Conservation (phyloP, 2,797 vertebrate genomes). For the Hemibagrus guttatus region DNA sequence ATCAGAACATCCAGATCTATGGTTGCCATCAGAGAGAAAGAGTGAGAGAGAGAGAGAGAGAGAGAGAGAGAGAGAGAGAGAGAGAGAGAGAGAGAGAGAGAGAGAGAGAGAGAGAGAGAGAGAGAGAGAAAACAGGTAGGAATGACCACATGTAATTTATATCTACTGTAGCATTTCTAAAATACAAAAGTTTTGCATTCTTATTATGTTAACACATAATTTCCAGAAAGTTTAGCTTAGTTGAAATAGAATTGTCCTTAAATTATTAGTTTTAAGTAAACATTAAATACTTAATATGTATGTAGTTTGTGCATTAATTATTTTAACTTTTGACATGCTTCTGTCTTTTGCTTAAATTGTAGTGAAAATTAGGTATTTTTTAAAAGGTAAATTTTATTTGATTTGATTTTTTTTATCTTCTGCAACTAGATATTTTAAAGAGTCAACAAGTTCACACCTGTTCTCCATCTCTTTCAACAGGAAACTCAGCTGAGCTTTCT, state of each 20-base stretch:
- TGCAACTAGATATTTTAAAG: not conserved
- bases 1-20: not conserved
- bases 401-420: not conserved
- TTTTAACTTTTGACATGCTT: not conserved
- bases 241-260: too few species aligned
- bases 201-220: not conserved
- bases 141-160: not conserved
- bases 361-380: not conserved
- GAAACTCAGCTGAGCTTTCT: conserved; percentile 1
- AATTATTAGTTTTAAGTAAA: not conserved
- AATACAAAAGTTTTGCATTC: not conserved
- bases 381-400: not conserved
- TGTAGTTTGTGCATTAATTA: not conserved
- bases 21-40: not conserved
- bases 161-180: not conserved
- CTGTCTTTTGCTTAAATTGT: not conserved
- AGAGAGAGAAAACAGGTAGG: not conserved
- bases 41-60: not conserved
- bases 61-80: not conserved
- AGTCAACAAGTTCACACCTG: not conserved
- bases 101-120: too few species aligned
- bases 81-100: not conserved
- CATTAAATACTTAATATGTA: not conserved
- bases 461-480: conserved; percentile 11
- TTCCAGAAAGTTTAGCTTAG: not conserved